Percentiles rank a stretch among this genome's conserved stretches.
These are phyloP conservation scores for Enteromius afrohamiltoni DNA, from an alignment of 2,797 vertebrate genomes.

Conservation along the genomic window DNA sequence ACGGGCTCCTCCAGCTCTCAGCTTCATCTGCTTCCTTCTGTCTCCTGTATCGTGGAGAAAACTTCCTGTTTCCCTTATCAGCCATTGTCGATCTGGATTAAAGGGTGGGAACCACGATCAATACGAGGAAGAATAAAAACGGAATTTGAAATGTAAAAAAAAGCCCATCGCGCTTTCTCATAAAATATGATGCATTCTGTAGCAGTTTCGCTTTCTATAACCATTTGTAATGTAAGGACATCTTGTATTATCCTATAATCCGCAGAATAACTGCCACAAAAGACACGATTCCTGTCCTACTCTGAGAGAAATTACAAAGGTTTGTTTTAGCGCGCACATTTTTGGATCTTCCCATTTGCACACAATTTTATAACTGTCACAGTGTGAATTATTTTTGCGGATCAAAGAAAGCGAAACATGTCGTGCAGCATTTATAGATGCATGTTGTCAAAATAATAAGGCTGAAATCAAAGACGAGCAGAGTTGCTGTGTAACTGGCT, in stretches of 20 bases:
- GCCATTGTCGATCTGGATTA: constrained; percentile 13
- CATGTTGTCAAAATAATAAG: background rate
- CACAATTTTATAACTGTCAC: background rate
- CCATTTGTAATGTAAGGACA: too few species aligned
- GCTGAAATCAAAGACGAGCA: background rate
- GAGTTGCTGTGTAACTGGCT: background rate
- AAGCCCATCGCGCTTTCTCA: background rate
- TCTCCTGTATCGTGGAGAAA: constrained; percentile 18
- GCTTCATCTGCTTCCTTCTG: constrained; percentile 66
- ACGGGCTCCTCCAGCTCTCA: constrained; percentile 74
- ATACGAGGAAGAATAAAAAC: background rate
- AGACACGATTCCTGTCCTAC: background rate
- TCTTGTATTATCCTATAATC: background rate
- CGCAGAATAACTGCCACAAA: background rate
- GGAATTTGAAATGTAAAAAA: background rate
- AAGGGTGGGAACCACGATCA: background rate
- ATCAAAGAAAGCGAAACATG: background rate
- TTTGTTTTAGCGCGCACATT: too few species aligned
- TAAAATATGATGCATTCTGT: background rate
- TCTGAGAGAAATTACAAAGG: background rate
- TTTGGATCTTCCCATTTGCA: background rate
- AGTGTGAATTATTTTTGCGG: background rate
- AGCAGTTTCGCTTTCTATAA: background rate
- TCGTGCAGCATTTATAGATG: background rate
- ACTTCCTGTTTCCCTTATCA: constrained; percentile 19